These are phyloP conservation scores for Eristalis intricaria DNA, from an alignment of 2,888 invertebrate species.

Conservation along the genomic window DNA sequence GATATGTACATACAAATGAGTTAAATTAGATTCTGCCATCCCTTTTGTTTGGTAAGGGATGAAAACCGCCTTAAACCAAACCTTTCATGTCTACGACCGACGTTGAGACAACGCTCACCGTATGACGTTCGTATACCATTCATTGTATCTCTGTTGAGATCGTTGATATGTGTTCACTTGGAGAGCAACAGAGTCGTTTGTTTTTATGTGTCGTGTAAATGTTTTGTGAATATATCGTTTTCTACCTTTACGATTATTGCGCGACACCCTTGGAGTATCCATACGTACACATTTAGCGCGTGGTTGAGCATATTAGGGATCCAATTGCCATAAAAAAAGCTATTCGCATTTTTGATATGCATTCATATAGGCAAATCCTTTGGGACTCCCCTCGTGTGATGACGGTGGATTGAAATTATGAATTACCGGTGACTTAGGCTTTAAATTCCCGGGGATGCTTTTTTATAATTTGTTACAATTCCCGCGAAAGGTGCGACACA, in stretches of 20 bases:
- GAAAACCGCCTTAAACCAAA: conserved; percentile 18
- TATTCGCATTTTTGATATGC: conserved; percentile 55
- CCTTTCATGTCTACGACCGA: conserved; percentile 1
- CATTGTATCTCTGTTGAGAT: conserved; percentile 22
- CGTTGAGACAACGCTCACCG: not conserved
- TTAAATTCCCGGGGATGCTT: not conserved
- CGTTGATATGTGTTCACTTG: conserved; percentile 37
- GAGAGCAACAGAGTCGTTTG: conserved; percentile 67
- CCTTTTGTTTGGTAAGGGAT: not conserved
- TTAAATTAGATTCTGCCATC: conserved; percentile 66
- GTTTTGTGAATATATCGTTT: conserved; percentile 65
- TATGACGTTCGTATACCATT: conserved; percentile 24
- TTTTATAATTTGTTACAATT: not conserved
- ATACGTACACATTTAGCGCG: not conserved
- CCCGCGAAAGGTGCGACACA: too few relatives aligned
- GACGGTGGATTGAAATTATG: conserved; percentile 31
- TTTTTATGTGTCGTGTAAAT: conserved; percentile 70
- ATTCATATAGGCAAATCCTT: conserved; percentile 19
- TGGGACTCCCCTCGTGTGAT: not conserved
- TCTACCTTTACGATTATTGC: conserved; percentile 62
- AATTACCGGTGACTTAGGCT: conserved; percentile 30
- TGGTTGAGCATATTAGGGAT: conserved; percentile 39
- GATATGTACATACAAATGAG: conserved; percentile 57
- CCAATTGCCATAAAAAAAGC: conserved; percentile 63
- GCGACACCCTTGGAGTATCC: conserved; percentile 24